Conservation (phyloP, 1,140 invertebrate genomes). For the Diabrotica virgifera region DNA sequence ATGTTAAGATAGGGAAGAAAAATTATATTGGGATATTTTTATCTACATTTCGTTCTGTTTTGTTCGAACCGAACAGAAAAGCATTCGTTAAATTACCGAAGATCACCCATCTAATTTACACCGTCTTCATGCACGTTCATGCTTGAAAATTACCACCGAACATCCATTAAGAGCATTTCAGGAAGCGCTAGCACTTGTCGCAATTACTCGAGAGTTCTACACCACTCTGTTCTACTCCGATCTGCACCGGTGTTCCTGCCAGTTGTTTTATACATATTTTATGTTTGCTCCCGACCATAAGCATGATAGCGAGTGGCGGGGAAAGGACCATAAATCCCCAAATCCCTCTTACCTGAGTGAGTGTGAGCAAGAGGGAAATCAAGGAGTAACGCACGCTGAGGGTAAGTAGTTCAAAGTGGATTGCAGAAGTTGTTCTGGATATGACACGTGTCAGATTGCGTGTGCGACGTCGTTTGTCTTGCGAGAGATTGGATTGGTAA, state of each 20-base stretch:
- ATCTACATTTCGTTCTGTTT: too few relatives aligned
- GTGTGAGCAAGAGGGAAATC: neutral
- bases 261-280: constrained; percentile 13
- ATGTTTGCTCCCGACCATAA: constrained; percentile 6
- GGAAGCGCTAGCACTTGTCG: constrained; percentile 13
- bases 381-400: too few relatives aligned
- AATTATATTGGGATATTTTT: too few relatives aligned
- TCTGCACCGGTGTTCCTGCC: constrained; percentile 1
- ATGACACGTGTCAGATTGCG: neutral
- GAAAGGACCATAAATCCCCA: neutral
- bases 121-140: constrained; percentile 1
- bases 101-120: neutral
- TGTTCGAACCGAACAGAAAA: too few relatives aligned
- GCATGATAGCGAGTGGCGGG: neutral
- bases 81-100: too few relatives aligned
- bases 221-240: constrained; percentile 5
- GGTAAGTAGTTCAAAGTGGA: too few relatives aligned
- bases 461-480: neutral
- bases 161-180: constrained; percentile 12
- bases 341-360: neutral
- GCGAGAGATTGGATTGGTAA: too few relatives aligned
- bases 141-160: constrained; percentile 1
- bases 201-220: constrained; percentile 11
- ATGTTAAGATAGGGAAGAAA: too few relatives aligned
- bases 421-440: neutral